Base-by-base conservation (phyloP, 1,140 invertebrate species). In the Drosophila bifasciata region DNA sequence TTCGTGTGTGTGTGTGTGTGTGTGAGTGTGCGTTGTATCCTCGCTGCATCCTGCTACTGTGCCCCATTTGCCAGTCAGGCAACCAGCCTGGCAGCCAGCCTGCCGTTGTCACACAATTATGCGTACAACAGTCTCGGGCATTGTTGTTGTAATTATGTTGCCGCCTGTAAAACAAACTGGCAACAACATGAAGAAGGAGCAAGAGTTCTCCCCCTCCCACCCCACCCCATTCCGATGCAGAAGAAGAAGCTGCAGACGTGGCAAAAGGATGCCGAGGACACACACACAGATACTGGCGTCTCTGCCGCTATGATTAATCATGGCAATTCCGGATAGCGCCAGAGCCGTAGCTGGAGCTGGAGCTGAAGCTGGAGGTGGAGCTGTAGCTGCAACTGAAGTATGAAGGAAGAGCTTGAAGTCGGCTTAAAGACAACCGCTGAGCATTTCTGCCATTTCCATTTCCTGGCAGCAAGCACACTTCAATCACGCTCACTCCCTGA, bases 61-160 rank as follows among this genome's bases (percentile, higher is more conserved):
- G 25, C 16, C 52, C 58, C 41, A 28, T 13, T 32, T 32, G 58
- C 1, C 32, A 16, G 5, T 39, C 49, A 21, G 19, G 2, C 1
- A 3, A 3, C 19, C 19, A 21, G 2, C 19, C 3, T 21, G 19
- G 3, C 19, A 15, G 16, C 28, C 15, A 45, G 56, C 48, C 53
- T 71, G 73, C 51, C 56, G 78, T 86, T 86, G 83, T 86, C 83
- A 81, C 83, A 86, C 83, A 86, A 86, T 86, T 86, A 86, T 86
- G 81, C 81, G 84, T 81, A 76, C 81, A 86, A 69, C 64, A 78
- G 81, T 74, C 73, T 45, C 56, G 45, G 80, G 68, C 62, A 28
- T 48, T 85, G 80, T 85, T 85, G 77, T 80, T 86, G 83, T 86
- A 88, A 86, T 86, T 85, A 85, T 85, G 84, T 84, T 76, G 71